Percentiles rank a stretch among this genome's conserved stretches.
Conservation (phyloP, 2,113 vertebrate genomes). For the Tragelaphus scriptus region DNA sequence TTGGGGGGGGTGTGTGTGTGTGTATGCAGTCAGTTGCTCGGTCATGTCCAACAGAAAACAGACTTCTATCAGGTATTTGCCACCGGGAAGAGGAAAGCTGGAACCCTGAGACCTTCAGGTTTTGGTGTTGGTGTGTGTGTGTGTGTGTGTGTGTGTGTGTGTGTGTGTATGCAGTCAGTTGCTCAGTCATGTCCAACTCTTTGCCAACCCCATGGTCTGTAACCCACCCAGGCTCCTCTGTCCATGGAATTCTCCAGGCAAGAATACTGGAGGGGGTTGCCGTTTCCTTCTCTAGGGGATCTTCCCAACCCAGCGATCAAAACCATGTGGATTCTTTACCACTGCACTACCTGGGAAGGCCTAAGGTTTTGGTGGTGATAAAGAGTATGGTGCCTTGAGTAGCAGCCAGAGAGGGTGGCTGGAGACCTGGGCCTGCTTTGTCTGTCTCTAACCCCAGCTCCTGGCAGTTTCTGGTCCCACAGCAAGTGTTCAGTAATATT, state of each 20-base stretch:
- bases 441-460: background rate
- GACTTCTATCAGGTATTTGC: slow-evolving; percentile 92
- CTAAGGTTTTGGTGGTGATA: background rate
- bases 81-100: rapidly evolving
- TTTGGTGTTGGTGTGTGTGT: no score
- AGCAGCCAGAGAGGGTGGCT: background rate
- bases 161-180: no score
- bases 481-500: background rate
- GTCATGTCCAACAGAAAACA: slow-evolving; percentile 76
- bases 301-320: background rate
- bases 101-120: background rate
- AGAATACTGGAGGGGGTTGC: background rate
- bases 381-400: background rate
- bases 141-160: no score
- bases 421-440: background rate
- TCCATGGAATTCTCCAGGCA: background rate
- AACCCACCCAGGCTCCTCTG: background rate
- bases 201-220: background rate
- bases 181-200: background rate
- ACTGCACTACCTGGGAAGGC: background rate
- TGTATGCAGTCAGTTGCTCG: no score
- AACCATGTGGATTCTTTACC: background rate
- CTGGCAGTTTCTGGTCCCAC: background rate
- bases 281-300: background rate
- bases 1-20: no score